Evolutionary conservation across 2,113 vertebrate genomes (phyloP), one percentile per base, ranked within the genome.

Genomic region (Egretta garzetta): DNA sequence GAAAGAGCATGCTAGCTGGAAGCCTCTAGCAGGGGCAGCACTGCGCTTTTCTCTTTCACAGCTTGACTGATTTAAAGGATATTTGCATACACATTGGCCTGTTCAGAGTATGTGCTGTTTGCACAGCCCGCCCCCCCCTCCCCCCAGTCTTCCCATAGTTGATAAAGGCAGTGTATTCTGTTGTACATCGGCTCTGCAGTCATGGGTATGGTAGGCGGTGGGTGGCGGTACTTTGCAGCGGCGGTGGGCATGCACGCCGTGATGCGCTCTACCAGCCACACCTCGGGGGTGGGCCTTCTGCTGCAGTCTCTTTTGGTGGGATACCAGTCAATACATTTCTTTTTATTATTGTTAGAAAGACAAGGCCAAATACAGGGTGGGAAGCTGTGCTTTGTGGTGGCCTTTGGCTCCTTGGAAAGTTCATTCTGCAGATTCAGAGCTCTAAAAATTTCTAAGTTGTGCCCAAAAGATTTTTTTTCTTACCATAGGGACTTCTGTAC

Each of bases 321-420:
- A 55, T 79, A 74, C 47, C 70, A 75, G 56, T 13, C 5, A 1
- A 10, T 39, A 45, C 2, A 1, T 89, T 81, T 45, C 37, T 64
- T 75, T 81, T 77, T 55, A 55, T 50, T 82, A 24, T 18, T 85
- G 35, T 63, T 79, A 88, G 66, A 94, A 88, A 92, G 75, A 37
- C 32, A 71, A 59, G 60, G 56, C 58, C 37, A 85, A 79, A 50
- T 55, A 49, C 3, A 19, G 75, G 92, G 64, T 45, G 50, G 76
- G 62, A 94, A 84, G 23, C 71, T 77, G 68, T 91, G 72, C 20
- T 59, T 95, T 95, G 56, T 86, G 56, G 64, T 87, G 68, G 56
- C 76, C 80, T 72, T 91, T 28, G 53, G 22, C 24, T 85, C 55
- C 62, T 32, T 82, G 71, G 27, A 82, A 91, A 92, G 27, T 76